Percentiles rank a stretch among this genome's conserved stretches.
phyloP scores from a whole-genome alignment of 2,888 invertebrate species.

The Sinelater perroti region DNA sequence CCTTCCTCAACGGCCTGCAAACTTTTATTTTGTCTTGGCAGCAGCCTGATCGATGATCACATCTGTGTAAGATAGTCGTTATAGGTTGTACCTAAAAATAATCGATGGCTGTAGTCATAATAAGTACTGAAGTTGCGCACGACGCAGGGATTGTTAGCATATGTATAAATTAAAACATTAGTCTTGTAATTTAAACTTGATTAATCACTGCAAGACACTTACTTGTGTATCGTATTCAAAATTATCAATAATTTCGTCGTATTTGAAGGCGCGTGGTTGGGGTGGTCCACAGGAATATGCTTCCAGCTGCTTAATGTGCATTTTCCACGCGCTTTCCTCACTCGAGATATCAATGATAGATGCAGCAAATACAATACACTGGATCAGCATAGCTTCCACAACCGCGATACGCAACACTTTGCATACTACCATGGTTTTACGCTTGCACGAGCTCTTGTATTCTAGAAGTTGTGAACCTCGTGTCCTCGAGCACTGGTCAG shows the following conservation, averaged over 20 bases:
- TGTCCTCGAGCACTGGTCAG: constrained; percentile 33
- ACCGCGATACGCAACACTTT: constrained; percentile 5
- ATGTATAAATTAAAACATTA: too few relatives aligned
- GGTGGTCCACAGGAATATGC: constrained; percentile 23
- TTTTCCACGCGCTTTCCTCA: background rate
- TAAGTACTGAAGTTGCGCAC: too few relatives aligned
- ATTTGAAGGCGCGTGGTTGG: constrained; percentile 29
- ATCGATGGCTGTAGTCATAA: too few relatives aligned
- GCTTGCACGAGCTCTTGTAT: constrained; percentile 25
- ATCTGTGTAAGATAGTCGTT: constrained; percentile 54
- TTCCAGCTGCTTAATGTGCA: background rate
- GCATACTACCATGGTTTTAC: constrained; percentile 11
- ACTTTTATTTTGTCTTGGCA: constrained; percentile 49
- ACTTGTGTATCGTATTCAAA: constrained; percentile 15
- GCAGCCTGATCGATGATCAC: constrained; percentile 53
- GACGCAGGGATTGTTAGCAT: too few relatives aligned
- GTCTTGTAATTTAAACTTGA: too few relatives aligned
- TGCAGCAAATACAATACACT: too few relatives aligned
- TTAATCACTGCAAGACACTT: constrained; percentile 6
- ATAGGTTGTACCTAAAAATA: constrained; percentile 42
- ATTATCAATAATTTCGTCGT: constrained; percentile 24
- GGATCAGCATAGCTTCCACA: constrained; percentile 3
- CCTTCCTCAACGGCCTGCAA: constrained; percentile 50
- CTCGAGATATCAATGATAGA: background rate
- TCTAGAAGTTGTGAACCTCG: constrained; percentile 29